Evolutionary conservation across 2,113 vertebrate genomes (phyloP).

Genomic region (Euleptes europaea): DNA sequence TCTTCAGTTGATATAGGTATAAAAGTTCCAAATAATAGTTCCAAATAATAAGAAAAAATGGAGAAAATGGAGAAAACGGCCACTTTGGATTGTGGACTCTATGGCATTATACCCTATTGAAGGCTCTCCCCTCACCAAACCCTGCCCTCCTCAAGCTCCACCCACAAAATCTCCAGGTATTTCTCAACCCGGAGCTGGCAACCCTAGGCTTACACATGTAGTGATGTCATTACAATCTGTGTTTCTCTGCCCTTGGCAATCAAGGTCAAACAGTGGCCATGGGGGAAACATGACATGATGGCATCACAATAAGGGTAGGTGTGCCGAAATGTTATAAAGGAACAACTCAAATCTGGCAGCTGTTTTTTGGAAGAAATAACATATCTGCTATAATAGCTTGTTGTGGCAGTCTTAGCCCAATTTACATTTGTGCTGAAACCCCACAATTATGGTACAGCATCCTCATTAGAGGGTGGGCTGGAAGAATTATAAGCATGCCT

Average conservation of each 20-base stretch:
- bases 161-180: too few relatives aligned
- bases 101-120: too few relatives aligned
- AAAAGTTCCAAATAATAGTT: too few relatives aligned
- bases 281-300: neutral
- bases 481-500: neutral
- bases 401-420: neutral
- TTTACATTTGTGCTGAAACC: neutral
- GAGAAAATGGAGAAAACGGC: too few relatives aligned
- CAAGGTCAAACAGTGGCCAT: too few relatives aligned
- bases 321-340: neutral
- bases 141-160: too few relatives aligned
- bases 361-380: neutral
- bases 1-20: too few relatives aligned
- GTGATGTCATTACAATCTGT: neutral
- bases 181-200: too few relatives aligned
- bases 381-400: neutral
- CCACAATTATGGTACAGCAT: neutral
- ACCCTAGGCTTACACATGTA: neutral
- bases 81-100: too few relatives aligned
- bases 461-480: neutral
- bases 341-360: neutral
- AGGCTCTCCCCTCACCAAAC: too few relatives aligned
- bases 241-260: too few relatives aligned
- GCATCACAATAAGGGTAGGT: neutral
- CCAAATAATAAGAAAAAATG: too few relatives aligned